Conservation (phyloP, 2,113 vertebrate genomes). For the Dicerorhinus sumatrensis region DNA sequence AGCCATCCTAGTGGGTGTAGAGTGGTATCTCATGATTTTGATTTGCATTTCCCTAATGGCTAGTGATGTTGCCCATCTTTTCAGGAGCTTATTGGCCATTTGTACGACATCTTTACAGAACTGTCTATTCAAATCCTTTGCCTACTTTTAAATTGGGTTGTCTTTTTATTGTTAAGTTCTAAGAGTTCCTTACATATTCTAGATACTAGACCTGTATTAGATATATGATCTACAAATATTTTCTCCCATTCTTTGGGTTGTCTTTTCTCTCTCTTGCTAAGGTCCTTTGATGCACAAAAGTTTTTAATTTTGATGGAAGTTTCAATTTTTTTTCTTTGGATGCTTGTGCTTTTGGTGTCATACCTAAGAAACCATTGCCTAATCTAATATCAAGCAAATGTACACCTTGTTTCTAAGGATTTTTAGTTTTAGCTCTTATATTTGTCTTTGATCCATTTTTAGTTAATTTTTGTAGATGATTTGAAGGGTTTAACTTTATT, state of each 20-base stretch:
- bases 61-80: background rate
- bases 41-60: background rate
- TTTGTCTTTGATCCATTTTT: background rate
- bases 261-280: background rate
- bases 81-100: background rate
- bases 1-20: background rate
- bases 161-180: background rate
- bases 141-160: background rate
- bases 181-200: background rate
- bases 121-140: background rate
- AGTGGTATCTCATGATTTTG: background rate
- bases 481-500: background rate
- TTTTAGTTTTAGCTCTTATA: background rate
- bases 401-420: background rate
- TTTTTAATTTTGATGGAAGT: background rate
- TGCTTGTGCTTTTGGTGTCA: too few species aligned
- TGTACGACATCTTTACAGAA: background rate
- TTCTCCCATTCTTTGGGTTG: background rate
- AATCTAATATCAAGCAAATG: background rate
- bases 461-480: background rate
- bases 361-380: too few species aligned
- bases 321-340: background rate
- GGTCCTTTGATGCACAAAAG: background rate
- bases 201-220: background rate
- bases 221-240: background rate